These are phyloP conservation scores for Stramonita haemastoma DNA, from an alignment of 2,888 invertebrate species.

Conservation along the genomic window DNA sequence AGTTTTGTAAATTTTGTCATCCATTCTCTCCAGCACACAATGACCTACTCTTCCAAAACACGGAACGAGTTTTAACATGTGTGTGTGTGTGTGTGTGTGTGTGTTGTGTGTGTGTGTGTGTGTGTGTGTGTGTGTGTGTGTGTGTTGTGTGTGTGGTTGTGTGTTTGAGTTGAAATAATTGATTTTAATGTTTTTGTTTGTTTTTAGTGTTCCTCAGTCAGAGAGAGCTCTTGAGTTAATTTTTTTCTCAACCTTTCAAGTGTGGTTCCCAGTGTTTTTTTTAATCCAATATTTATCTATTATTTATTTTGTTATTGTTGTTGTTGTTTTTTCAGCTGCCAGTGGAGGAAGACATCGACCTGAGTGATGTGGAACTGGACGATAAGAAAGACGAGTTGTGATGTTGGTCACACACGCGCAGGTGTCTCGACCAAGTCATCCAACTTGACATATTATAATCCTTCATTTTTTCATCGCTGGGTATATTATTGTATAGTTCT, in stretches of 20 bases:
- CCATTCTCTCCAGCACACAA: no score
- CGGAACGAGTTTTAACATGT: no score
- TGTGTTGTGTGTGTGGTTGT: no score
- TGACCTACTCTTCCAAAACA: no score
- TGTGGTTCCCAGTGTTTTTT: background rate
- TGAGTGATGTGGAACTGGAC: slow-evolving; percentile 91
- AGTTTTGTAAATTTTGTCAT: no score
- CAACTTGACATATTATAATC: background rate
- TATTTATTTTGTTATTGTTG: background rate
- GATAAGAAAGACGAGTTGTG: slow-evolving; percentile 63
- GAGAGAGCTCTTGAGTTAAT: no score
- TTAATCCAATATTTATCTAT: background rate
- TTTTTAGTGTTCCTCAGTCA: background rate
- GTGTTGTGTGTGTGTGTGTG: no score
- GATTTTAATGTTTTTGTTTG: background rate
- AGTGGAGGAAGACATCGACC: slow-evolving; percentile 90
- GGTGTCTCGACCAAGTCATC: background rate
- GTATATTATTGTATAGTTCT: background rate
- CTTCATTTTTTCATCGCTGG: background rate
- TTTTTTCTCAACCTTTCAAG: background rate
- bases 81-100: no score
- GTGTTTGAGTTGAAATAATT: no score
- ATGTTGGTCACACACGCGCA: background rate
- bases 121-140: no score
- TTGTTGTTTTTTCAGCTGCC: slow-evolving; percentile 64